Evolutionary conservation across 2,797 vertebrate species (phyloP), one percentile per base, ranked within the genome.

Genomic region (Sebastes wilsoni): DNA sequence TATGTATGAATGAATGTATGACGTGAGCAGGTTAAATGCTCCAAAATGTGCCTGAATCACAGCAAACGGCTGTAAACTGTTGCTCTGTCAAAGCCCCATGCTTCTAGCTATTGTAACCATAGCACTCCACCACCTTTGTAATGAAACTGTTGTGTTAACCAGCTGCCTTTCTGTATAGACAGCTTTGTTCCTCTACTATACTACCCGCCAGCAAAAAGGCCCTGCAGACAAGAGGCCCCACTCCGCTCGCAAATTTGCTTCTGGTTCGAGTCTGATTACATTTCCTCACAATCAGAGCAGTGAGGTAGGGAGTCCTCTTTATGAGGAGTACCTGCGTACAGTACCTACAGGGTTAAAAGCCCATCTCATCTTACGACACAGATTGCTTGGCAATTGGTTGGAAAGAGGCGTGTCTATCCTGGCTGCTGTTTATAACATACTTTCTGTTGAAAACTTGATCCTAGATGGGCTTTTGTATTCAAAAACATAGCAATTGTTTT

Each of bases 261-360:
- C 38, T 6, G 60, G 54, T 81, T 81, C 8, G 4, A 55, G 67
- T 62, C 79, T 86, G 85, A 89, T 89, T 87, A 79, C 84, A 72
- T 81, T 5, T 70, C 61, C 25, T 81, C 60, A 67, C 85, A 90
- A 84, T 93, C 83, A 90, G 71, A 76, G 82, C 27, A 30, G 74
- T 83, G 54, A 81, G 75, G 79, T 73, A 65, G 84, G 87, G 79
- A 88, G 84, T 85, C 77, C 75, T 80, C 59, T 83, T 77, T 79
- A 66, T 42, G 28, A 42, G 38, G 13, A 42, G 38, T 60, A 82
- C 69, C 77, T 75, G 61, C 42, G 7, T 46, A 46, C 42, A 72
- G 23, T 67, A 79, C 85, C 82, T 87, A 76, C 79, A 66, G 86
- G 71, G 75, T 78, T 85, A 82, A 87, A 88, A 89, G 82, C 76